Base-by-base conservation (phyloP, 1,140 invertebrate species). In the Caerostris darwini region DNA sequence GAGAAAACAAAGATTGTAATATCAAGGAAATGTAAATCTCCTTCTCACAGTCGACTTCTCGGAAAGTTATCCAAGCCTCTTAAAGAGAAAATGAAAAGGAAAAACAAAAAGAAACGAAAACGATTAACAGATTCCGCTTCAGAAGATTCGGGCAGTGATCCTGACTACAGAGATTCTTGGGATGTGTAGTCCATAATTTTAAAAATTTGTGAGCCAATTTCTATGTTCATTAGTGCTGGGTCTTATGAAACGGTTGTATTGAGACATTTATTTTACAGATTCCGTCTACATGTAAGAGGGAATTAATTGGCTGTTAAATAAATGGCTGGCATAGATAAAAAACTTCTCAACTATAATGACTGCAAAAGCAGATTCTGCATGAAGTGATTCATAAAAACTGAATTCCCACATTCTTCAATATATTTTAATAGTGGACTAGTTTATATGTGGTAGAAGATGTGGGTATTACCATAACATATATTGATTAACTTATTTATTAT, bases 141-240 rank as follows among this genome's bases (percentile, higher is more conserved):
- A 95, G 97, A 97, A 91, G 97, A 97, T 95, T 97, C 97, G 94
- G 97, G 96, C 95, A 97, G 97, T 96, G 97, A 98, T 96, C 97
- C 97, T 87, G 97, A 98, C 96, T 97, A 82, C n/a, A 82, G 61
- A 71, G 71, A 91, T 91, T 91, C 90, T 54, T 82, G 77, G 12
- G 56, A 82, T 71, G 17, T 81, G 88, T 77, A 90, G 12, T 71
- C n/a, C 69, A 87, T 61, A 50, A 5, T 56, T 71, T 90, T 7
- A 19, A 54, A 57, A 82, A 54, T 8, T 56, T 50, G 7, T 7
- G 7, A 82, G 71, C 57, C 57, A 58, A n/a, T 85, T 19, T 81
- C 8, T 85, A 64, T 77, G 34, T 85, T 85, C 57, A 59, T 85
- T 85, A 58, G 83, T 56, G 34, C 83, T 58, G 17, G 7, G 56